phyloP scores from a whole-genome alignment of 2,888 invertebrate species.

The Crossocerus cetratus region DNA sequence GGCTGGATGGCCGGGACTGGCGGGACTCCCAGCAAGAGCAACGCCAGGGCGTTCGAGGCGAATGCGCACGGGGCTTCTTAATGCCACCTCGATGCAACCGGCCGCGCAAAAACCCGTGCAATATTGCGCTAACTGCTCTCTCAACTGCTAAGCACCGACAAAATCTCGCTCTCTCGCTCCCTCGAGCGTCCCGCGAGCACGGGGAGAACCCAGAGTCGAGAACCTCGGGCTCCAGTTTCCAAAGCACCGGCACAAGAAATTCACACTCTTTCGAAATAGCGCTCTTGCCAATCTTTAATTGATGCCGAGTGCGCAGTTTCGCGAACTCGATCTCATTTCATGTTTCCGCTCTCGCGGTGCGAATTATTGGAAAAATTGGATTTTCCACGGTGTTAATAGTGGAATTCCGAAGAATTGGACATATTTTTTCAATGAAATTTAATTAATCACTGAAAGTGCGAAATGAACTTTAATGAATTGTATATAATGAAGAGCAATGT shows the following conservation, averaged over 20 bases:
- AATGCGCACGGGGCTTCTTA: conserved; percentile 37
- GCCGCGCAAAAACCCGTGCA: conserved; percentile 49
- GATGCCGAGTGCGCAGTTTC: too few relatives aligned
- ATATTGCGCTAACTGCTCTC: conserved; percentile 44
- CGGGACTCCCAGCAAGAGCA: conserved; percentile 44
- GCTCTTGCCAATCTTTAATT: too few relatives aligned
- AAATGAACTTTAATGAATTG: too few relatives aligned
- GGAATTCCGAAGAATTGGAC: too few relatives aligned
- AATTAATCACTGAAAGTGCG: too few relatives aligned
- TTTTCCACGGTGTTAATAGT: too few relatives aligned
- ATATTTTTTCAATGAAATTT: too few relatives aligned
- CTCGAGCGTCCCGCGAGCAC: background rate
- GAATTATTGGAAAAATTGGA: too few relatives aligned
- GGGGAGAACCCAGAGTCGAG: too few relatives aligned
- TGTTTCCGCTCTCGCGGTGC: too few relatives aligned
- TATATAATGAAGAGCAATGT: too few relatives aligned
- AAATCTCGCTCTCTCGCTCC: conserved; percentile 15
- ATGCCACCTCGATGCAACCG: conserved; percentile 45
- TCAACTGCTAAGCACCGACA: conserved; percentile 27
- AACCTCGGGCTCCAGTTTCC: conserved; percentile 4
- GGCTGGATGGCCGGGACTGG: conserved; percentile 15
- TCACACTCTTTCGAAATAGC: conserved; percentile 4
- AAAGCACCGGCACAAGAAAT: background rate
- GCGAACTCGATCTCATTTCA: too few relatives aligned
- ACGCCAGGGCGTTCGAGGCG: conserved; percentile 31